Base-by-base conservation (phyloP, 2,888 invertebrate species). In the Epinotia ramella region DNA sequence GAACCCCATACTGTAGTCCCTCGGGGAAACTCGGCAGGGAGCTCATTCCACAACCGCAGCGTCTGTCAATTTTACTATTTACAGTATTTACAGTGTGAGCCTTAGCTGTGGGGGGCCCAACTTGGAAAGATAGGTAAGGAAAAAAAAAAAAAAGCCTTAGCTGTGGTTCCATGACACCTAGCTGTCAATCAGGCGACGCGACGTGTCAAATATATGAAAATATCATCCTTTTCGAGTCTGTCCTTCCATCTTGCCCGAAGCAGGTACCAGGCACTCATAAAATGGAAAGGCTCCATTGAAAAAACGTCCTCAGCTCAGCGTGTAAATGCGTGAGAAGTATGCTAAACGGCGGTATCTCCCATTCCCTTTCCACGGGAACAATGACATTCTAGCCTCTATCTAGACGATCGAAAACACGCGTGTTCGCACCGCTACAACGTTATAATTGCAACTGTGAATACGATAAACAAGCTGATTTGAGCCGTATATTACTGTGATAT, bases 311-410 rank as follows among this genome's bases (percentile, higher is more conserved):
- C 64, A 69, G 33, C 64, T 69, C 64, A 69, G 33, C 68, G 63
- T 69, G 73, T 65, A 46, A 73, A 69, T 57, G 80, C 87, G 87
- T 87, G 86, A 84, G 86, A 84, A 84, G 82, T 83, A 79, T 84
- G 82, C 79, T 84, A 84, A 84, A 79, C 72, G 79, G 74, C 72
- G 65, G 63, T 78, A 78, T 74, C 72, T 76, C 79, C 83, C 83
- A 83, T 85, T 84, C 85, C 84, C 85, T 86, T 84, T 86, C 84
- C 79, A 78, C 81, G 80, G 82, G 79, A 83, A 86, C 86, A 86
- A 86, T 86, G 79, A 80, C 82, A 86, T 86, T 73, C 76, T 65
- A 33, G 66, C 57, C 56, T 76, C 76, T 78, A 76, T 73, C 66
- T 60, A 71, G 73, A 60, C 63, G 68, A 77, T 74, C 77, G 57